These are phyloP conservation scores for Apostichopus californicus DNA, from an alignment of 35 echinoderm and acorn worm genomes.

Conservation along the genomic window DNA sequence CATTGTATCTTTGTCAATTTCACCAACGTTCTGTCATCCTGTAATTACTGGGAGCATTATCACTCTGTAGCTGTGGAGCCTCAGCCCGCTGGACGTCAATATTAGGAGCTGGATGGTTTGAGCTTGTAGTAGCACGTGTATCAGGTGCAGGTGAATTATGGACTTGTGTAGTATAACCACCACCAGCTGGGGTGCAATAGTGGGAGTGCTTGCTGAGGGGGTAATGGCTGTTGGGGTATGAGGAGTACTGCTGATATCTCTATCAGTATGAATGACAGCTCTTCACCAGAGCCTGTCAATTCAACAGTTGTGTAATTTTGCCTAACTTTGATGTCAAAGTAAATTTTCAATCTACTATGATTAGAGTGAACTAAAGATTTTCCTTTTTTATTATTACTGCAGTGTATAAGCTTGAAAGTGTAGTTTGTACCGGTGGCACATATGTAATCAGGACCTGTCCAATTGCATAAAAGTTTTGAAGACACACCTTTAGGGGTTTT, in stretches of 20 bases:
- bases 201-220: not conserved
- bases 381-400: slow-evolving; percentile 34
- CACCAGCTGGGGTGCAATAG: not conserved
- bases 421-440: slow-evolving; percentile 26
- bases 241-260: not conserved
- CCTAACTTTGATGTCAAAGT: slow-evolving; percentile 52
- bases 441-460: slow-evolving; percentile 32
- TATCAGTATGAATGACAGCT: slow-evolving; percentile 2
- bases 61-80: no score
- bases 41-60: no score
- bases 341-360: slow-evolving; percentile 34
- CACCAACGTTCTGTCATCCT: not conserved
- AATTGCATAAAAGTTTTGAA: slow-evolving; percentile 21
- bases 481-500: slow-evolving; percentile 26
- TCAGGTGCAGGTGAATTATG: not conserved
- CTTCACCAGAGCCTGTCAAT: not conserved
- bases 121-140: not conserved
- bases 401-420: slow-evolving; percentile 1
- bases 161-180: not conserved
- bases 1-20: slow-evolving; percentile 38
- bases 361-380: slow-evolving; percentile 61
- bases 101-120: not conserved
- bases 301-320: not conserved
- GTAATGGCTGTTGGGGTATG: not conserved
- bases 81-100: no score